A percentile compares a stretch with the other conserved stretches of the same genome.
These are phyloP conservation scores for Lateolabrax maculatus DNA, from an alignment of 2,797 vertebrate species.

Conservation along the genomic window DNA sequence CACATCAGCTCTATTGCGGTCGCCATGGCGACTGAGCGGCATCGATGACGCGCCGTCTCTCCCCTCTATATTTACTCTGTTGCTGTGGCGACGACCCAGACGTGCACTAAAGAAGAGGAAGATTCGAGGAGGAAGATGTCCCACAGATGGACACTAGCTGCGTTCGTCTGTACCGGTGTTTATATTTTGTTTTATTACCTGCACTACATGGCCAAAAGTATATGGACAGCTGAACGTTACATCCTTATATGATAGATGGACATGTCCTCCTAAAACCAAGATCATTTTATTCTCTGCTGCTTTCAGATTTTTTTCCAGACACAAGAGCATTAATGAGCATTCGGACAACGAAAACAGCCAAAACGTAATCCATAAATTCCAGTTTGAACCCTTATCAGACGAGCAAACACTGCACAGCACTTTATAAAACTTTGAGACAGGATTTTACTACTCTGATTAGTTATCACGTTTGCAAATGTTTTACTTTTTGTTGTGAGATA, in stretches of 20 bases:
- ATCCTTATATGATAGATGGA: too few species aligned
- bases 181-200: too few species aligned
- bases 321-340: too few species aligned
- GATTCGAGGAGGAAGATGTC: constrained; percentile 7
- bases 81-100: constrained; percentile 67
- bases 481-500: background rate
- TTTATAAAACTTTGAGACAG: background rate
- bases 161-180: too few species aligned
- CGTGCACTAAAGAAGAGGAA: constrained; percentile 41
- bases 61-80: constrained; percentile 81
- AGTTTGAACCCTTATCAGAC: background rate
- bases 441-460: background rate
- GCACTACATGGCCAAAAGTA: background rate
- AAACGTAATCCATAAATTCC: background rate
- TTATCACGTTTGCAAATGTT: background rate
- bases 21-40: constrained; percentile 57
- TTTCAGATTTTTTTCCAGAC: background rate
- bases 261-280: background rate
- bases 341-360: background rate
- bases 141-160: background rate
- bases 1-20: constrained; percentile 50
- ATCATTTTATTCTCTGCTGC: background rate
- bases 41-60: constrained; percentile 65
- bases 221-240: background rate
- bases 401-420: too few species aligned